These are phyloP conservation scores for Thymallus thymallus DNA, from an alignment of 2,113 vertebrate species.

Conservation along the genomic window DNA sequence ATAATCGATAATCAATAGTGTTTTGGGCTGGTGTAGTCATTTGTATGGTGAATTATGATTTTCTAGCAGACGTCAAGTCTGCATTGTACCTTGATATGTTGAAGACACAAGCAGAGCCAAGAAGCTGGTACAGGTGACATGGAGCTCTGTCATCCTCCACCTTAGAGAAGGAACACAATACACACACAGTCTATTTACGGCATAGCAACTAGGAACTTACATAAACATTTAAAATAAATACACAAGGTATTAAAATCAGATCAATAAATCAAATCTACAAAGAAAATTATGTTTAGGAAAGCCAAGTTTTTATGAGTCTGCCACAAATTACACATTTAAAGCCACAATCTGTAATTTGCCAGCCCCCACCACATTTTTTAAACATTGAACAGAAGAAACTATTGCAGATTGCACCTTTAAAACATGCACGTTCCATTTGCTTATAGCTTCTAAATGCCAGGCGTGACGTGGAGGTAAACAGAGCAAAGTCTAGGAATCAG, in stretches of 20 bases:
- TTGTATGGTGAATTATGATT: too few species aligned
- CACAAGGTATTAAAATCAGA: neutral
- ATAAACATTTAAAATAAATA: neutral
- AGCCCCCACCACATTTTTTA: neutral
- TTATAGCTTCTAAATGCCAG: constrained; percentile 14
- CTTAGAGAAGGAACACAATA: constrained; percentile 32
- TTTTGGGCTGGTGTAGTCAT: too few species aligned
- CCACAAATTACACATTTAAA: neutral
- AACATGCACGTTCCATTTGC: neutral
- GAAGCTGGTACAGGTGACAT: constrained; percentile 40
- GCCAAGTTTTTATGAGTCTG: neutral
- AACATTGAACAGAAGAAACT: too few species aligned
- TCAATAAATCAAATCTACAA: neutral
- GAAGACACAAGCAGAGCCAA: constrained; percentile 44
- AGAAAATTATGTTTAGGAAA: neutral
- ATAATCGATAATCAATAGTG: too few species aligned
- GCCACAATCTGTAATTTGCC: neutral
- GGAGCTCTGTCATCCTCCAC: constrained; percentile 41
- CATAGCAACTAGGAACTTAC: neutral
- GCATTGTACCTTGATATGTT: constrained; percentile 55
- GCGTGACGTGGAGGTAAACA: constrained; percentile 46
- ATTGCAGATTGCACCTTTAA: neutral
- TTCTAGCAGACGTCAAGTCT: neutral
- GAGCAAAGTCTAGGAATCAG: constrained; percentile 55
- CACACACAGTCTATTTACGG: neutral